Percentiles rank a stretch among this genome's conserved stretches.
Conservation (phyloP, 1,140 invertebrate species). For the Drosophila nigromelanica region DNA sequence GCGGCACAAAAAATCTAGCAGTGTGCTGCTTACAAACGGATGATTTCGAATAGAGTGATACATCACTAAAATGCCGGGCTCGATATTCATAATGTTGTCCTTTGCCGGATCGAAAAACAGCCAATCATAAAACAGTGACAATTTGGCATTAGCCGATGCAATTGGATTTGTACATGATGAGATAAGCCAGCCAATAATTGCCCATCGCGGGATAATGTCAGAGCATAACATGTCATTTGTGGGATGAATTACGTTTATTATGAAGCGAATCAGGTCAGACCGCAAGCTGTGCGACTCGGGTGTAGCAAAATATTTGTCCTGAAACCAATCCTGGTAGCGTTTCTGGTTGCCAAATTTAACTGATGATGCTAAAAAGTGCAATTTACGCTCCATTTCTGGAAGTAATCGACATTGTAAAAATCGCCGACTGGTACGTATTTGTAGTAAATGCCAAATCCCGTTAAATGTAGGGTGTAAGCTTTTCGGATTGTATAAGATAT, state of each 20-base stretch:
- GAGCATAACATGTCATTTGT: slow-evolving; percentile 98
- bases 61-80: slow-evolving; percentile 99
- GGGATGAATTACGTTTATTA: slow-evolving; percentile 98
- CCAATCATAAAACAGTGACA: slow-evolving; percentile 99
- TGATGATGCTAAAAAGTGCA: slow-evolving; percentile 95
- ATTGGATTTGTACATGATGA: slow-evolving; percentile 98
- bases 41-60: slow-evolving; percentile 98
- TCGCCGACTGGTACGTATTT: slow-evolving; percentile 94
- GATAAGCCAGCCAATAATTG: slow-evolving; percentile 98
- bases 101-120: slow-evolving; percentile 97
- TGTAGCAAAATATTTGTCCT: slow-evolving; percentile 97
- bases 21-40: slow-evolving; percentile 96
- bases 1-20: slow-evolving; percentile 97
- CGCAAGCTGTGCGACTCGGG: slow-evolving; percentile 97
- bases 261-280: slow-evolving; percentile 98
- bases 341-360: slow-evolving; percentile 99
- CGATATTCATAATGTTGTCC: slow-evolving; percentile 99
- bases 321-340: slow-evolving; percentile 99
- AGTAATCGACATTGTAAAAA: slow-evolving; percentile 96
- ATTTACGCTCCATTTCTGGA: slow-evolving; percentile 98
- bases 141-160: slow-evolving; percentile 96
- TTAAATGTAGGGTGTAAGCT: slow-evolving; percentile 92
- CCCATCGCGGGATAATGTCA: slow-evolving; percentile 99
- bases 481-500: slow-evolving; percentile 94
- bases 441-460: slow-evolving; percentile 93